phyloP scores from a whole-genome alignment of 2,797 vertebrate species.

The Centropyge bicolor region DNA sequence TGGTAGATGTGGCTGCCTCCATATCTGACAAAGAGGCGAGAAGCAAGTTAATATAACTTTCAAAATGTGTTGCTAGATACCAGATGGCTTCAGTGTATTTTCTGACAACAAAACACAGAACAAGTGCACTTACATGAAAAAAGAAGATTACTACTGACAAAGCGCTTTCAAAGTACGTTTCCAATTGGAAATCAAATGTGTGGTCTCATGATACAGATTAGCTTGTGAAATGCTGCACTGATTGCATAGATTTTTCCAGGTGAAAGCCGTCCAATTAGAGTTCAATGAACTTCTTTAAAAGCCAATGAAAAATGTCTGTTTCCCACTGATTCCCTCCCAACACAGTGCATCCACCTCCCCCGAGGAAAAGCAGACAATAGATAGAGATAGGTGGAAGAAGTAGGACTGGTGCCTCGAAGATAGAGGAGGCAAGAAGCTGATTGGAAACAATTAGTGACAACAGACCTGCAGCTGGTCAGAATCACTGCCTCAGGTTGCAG shows the following conservation, averaged over 20 bases:
- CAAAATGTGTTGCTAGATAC: neutral
- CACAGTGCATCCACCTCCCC: slow-evolving; percentile 29
- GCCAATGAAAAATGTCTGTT: slow-evolving; percentile 52
- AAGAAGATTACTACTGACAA: slow-evolving; percentile 21
- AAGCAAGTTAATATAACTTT: neutral
- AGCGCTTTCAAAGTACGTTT: slow-evolving; percentile 6
- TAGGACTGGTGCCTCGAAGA: neutral
- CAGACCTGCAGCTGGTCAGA: slow-evolving; percentile 16
- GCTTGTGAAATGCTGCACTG: slow-evolving; percentile 32
- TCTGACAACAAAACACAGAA: neutral
- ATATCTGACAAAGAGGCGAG: slow-evolving; percentile 47
- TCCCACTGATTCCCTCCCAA: slow-evolving; percentile 18
- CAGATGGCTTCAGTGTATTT: neutral
- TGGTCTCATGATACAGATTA: neutral
- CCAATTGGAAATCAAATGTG: slow-evolving; percentile 47
- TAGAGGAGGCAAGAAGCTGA: neutral
- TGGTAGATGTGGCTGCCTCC: slow-evolving; percentile 64
- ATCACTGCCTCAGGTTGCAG: neutral
- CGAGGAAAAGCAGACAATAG: slow-evolving; percentile 22
- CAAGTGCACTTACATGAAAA: slow-evolving; percentile 29
- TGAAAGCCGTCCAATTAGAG: slow-evolving; percentile 60
- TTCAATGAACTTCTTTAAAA: slow-evolving; percentile 8
- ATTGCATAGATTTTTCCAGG: slow-evolving; percentile 66
- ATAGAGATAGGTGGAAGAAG: neutral
- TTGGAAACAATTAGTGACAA: slow-evolving; percentile 26